Evolutionary conservation across 2,113 vertebrate genomes (phyloP), one percentile per base, ranked within the genome.

Genomic region (Antigone vipio): DNA sequence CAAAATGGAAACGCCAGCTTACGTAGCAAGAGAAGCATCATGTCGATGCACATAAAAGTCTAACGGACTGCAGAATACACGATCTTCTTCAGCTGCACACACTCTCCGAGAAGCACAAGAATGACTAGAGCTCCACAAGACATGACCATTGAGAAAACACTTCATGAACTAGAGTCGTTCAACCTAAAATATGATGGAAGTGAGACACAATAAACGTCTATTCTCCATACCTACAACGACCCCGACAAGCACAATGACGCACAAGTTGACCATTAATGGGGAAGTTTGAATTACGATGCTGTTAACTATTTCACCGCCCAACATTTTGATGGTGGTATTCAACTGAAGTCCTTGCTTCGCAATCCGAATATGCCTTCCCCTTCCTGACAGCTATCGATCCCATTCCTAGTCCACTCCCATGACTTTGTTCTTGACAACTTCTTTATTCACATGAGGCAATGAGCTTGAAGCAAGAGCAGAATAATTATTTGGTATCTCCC

Each of bases 401-500:
- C 58, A 11, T n/a, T 85, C 50, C 52, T 42, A 59, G 50, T 35
- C 60, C 17, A n/a, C 44, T 79, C 58, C 50, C 32, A 21, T 15
- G 44, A 44, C 52, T 87, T 82, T 69, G 45, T 4, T 90, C 67
- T 80, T 45, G 35, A 85, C 78, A 90, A 71, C 34, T 77, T 75
- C 74, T 92, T 91, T 62, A 79, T 73, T 77, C 45, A 56, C 27
- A 17, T 19, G 27, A 83, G 45, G 68, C 45, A 86, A 80, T 5
- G 27, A 88, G 47, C 86, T 94, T 49, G 34, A 92, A 89, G 60
- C 13, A 68, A 73, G 88, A 85, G 49, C 64, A 94, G 82, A 93
- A 56, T 67, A 94, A 92, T 74, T 86, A 89, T 81, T 59, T 74
- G 53, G 60, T 92, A 91, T 84, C 56, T 95, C 72, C 64, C 68